These are phyloP conservation scores for Syngnathus rostellatus DNA, from an alignment of 2,797 vertebrate species.

Conservation along the genomic window DNA sequence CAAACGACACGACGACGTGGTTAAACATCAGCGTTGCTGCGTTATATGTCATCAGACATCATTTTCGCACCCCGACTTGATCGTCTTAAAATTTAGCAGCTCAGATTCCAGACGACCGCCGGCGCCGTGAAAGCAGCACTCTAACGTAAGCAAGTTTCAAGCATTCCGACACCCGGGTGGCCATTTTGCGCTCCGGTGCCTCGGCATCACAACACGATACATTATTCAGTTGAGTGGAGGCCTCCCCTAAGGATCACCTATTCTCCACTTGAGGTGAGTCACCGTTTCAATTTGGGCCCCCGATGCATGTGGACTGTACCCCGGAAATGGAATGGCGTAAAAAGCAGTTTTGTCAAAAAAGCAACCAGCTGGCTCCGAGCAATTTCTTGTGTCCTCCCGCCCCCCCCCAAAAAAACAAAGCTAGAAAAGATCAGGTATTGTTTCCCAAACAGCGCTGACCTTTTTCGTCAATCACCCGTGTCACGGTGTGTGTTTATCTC, in stretches of 20 bases:
- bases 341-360: not conserved
- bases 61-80: too few species aligned
- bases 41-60: not conserved
- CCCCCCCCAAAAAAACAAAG: not conserved
- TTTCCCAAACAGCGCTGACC: not conserved
- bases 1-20: conserved; percentile 36
- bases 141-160: too few species aligned
- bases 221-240: too few species aligned
- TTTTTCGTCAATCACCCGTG: not conserved
- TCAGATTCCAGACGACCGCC: too few species aligned
- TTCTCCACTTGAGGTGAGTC: not conserved
- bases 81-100: too few species aligned
- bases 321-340: not conserved
- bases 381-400: not conserved
- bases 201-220: too few species aligned
- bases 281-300: not conserved
- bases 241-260: too few species aligned
- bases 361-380: not conserved
- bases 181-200: too few species aligned
- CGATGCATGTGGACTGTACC: too few species aligned
- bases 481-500: not conserved
- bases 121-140: too few species aligned
- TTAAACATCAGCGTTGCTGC: not conserved
- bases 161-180: too few species aligned
- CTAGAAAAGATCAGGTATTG: not conserved